A percentile compares a stretch with the other conserved stretches of the same genome.
Conservation (phyloP, 35 echinoderm and acorn worm genomes). For the Chiridota heheva region DNA sequence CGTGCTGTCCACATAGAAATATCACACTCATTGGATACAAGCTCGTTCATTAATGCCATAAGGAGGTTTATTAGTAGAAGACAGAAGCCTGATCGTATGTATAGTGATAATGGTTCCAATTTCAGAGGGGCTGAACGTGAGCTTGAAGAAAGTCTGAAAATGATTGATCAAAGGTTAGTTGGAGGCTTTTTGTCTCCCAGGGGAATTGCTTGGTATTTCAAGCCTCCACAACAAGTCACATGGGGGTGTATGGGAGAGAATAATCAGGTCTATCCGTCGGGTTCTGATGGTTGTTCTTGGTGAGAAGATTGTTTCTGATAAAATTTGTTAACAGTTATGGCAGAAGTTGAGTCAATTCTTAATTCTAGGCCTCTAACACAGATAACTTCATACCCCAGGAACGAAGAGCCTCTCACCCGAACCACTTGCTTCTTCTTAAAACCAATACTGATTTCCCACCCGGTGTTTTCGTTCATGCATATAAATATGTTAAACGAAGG, state of each 20-base stretch:
- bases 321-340: neutral
- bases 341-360: neutral
- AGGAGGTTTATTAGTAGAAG: neutral
- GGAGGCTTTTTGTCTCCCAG: neutral
- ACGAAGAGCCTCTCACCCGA: neutral
- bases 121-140: constrained; percentile 12
- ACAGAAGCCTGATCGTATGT: constrained; percentile 4
- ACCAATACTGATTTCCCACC: neutral
- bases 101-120: constrained; percentile 27
- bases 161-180: constrained; percentile 4
- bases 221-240: neutral
- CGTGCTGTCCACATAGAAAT: constrained; percentile 10
- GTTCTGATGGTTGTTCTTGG: neutral
- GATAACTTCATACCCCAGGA: neutral
- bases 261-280: neutral
- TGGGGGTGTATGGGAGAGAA: neutral
- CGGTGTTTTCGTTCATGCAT: neutral
- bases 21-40: neutral
- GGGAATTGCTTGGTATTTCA: constrained; percentile 2
- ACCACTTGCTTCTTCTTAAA: neutral
- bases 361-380: neutral
- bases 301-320: neutral
- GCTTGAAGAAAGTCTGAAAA: neutral
- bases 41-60: constrained; percentile 25
- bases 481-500: neutral